A percentile compares a stretch with the other conserved stretches of the same genome.
These are phyloP conservation scores for Halcyon badia DNA, from an alignment of 2,797 vertebrate species.

Conservation along the genomic window DNA sequence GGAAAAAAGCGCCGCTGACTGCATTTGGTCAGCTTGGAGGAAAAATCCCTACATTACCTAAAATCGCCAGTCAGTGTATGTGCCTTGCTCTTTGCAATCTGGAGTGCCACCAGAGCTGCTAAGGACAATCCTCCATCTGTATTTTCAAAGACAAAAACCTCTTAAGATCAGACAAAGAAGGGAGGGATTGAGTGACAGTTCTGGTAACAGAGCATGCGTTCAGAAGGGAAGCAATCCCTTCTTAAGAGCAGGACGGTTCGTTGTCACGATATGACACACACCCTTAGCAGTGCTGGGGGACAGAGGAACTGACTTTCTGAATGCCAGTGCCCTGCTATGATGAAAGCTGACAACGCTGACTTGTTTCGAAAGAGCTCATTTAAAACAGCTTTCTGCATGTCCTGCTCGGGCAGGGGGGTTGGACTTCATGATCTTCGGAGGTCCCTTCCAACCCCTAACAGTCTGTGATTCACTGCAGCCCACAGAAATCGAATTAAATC, in stretches of 20 bases:
- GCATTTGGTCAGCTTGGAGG: not conserved
- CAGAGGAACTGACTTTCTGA: not conserved
- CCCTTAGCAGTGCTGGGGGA: not conserved
- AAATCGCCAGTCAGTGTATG: not conserved
- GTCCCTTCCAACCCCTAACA: too few species aligned
- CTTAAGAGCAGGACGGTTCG: not conserved
- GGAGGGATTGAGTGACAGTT: not conserved
- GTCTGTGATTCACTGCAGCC: not conserved
- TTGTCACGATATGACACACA: not conserved
- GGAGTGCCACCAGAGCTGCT: not conserved
- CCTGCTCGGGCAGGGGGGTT: too few species aligned
- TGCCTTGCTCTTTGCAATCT: not conserved
- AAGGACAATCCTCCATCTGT: not conserved
- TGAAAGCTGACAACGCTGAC: not conserved
- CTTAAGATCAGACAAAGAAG: not conserved
- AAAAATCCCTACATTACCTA: not conserved
- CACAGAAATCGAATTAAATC: not conserved
- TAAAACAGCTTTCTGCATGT: not conserved
- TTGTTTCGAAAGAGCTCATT: not conserved
- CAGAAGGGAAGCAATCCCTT: not conserved
- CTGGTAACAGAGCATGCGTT: not conserved
- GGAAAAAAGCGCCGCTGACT: not conserved
- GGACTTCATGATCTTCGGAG: too few species aligned
- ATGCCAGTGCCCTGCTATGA: not conserved
- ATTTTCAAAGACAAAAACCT: not conserved